Conservation (phyloP, 2,113 vertebrate species). For the Eulemur rufifrons region DNA sequence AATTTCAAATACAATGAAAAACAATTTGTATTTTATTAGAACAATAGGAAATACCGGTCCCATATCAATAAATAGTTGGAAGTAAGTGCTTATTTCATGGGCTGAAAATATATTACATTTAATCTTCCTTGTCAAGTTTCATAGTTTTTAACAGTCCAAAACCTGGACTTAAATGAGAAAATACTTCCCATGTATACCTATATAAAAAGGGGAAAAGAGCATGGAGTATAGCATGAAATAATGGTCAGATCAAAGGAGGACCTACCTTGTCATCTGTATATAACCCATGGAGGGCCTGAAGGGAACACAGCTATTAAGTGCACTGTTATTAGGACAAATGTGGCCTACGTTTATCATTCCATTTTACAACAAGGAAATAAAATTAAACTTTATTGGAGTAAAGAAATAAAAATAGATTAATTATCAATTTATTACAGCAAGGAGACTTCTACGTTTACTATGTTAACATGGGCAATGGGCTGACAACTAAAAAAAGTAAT, state of each 20-base stretch:
- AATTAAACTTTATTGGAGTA: not conserved
- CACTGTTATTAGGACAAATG: not conserved
- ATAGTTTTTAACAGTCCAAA: not conserved
- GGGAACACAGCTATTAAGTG: not conserved
- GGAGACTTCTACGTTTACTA: not conserved
- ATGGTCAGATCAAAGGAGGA: not conserved
- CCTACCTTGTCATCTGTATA: not conserved
- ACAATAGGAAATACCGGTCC: not conserved
- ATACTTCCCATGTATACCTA: not conserved
- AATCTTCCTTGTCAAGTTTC: not conserved
- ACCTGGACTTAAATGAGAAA: not conserved
- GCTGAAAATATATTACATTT: not conserved
- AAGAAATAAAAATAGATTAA: slow-evolving; percentile 21
- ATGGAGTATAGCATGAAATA: not conserved
- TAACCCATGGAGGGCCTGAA: not conserved
- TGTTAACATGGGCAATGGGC: not conserved
- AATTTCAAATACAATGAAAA: not conserved
- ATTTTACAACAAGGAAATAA: not conserved
- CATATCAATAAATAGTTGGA: not conserved
- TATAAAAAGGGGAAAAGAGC: not conserved
- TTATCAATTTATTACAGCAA: not conserved
- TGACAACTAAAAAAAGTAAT: not conserved
- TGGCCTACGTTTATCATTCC: not conserved
- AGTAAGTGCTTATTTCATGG: not conserved
- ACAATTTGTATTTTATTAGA: not conserved